phyloP scores from a whole-genome alignment of 2,797 vertebrate species.

The Neosilurus mollespiculum region DNA sequence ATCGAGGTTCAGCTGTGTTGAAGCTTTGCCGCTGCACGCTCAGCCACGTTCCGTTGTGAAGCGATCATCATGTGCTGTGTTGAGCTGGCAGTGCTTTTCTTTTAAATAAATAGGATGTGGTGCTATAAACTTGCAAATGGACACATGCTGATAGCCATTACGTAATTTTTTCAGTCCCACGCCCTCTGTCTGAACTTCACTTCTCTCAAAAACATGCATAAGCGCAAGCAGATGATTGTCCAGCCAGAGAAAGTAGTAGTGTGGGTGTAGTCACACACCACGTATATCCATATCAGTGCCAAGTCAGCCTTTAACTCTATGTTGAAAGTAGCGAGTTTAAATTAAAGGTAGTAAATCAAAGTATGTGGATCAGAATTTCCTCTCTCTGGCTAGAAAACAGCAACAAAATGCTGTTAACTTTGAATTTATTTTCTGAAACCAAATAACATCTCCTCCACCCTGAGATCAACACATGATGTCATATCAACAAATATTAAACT shows the following conservation, averaged over 20 bases:
- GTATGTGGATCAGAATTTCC: background rate
- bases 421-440: no score
- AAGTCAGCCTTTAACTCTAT: background rate
- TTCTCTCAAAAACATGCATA: background rate
- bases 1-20: background rate
- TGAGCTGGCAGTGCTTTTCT: background rate
- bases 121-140: background rate
- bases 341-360: background rate
- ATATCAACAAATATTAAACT: background rate
- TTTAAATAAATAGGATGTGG: constrained; percentile 7
- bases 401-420: no score
- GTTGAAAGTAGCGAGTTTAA: background rate
- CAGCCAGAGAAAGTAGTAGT: background rate
- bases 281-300: background rate
- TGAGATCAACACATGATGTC: background rate
- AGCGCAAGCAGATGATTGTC: background rate
- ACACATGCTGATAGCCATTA: background rate
- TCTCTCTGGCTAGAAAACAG: background rate
- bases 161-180: background rate
- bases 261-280: background rate
- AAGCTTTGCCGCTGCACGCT: background rate
- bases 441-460: background rate
- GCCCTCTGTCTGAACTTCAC: background rate
- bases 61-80: background rate
- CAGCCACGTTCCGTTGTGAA: background rate